phyloP scores from a whole-genome alignment of 2,113 vertebrate genomes.

The Scartelaos histophorus region DNA sequence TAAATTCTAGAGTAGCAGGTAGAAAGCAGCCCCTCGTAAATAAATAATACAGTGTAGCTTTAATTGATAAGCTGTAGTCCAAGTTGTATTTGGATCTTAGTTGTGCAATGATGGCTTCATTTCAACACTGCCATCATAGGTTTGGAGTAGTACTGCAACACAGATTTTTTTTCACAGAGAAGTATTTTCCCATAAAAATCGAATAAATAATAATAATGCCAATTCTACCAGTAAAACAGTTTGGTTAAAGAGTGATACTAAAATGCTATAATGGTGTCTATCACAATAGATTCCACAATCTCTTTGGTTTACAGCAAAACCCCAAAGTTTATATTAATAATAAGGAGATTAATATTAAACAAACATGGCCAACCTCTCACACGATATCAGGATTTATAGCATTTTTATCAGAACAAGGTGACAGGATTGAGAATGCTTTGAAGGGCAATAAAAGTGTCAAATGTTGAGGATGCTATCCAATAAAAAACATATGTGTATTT shows the following conservation, averaged over 20 bases:
- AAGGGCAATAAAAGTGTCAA: slow-evolving; percentile 69
- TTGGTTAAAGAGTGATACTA: not conserved
- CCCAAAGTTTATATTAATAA: not conserved
- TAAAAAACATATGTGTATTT: slow-evolving; percentile 11
- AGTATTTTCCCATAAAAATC: too few relatives aligned
- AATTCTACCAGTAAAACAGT: not conserved
- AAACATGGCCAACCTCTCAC: slow-evolving; percentile 7
- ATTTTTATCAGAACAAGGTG: slow-evolving; percentile 58
- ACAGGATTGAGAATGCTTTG: slow-evolving; percentile 45
- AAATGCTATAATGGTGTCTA: not conserved
- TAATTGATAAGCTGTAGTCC: not conserved
- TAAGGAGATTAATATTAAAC: not conserved
- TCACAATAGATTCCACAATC: not conserved
- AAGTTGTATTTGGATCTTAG: not conserved
- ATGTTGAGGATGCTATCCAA: slow-evolving; percentile 19
- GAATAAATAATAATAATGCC: not conserved
- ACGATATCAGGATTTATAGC: slow-evolving; percentile 28
- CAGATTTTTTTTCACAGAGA: not conserved
- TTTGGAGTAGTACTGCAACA: not conserved
- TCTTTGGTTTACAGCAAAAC: not conserved
- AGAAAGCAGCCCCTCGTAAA: not conserved
- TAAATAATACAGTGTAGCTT: not conserved
- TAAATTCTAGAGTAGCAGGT: not conserved
- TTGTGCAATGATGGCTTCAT: not conserved
- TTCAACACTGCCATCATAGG: not conserved